phyloP scores from a whole-genome alignment of 2,888 invertebrate species.

The Drosophila dives region DNA sequence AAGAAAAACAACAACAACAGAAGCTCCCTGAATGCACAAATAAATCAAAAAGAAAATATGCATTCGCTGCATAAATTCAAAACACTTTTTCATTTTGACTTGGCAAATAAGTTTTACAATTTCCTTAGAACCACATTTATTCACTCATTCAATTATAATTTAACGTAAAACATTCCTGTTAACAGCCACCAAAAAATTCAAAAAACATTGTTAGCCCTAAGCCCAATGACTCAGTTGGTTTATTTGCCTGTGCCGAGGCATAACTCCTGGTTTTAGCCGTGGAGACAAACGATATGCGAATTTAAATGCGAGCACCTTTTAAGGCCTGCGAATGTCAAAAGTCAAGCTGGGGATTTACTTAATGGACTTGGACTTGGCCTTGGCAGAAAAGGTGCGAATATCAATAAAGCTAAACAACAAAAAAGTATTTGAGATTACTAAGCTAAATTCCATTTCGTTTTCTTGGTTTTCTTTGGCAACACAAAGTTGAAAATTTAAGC shows the following conservation, averaged over 20 bases:
- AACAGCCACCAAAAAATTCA: constrained; percentile 24
- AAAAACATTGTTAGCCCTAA: constrained; percentile 40
- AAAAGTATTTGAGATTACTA: not conserved
- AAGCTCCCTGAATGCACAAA: constrained; percentile 36
- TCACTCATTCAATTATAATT: constrained; percentile 25
- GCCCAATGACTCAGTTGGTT: constrained; percentile 21
- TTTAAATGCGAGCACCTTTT: constrained; percentile 41
- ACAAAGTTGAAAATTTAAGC: not conserved
- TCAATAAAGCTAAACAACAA: not conserved
- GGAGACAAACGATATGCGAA: constrained; percentile 48
- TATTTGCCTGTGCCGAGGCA: not conserved
- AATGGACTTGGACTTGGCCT: constrained; percentile 5
- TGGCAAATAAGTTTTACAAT: constrained; percentile 58
- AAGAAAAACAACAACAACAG: constrained; percentile 15
- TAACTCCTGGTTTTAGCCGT: constrained; percentile 9
- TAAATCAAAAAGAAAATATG: constrained; percentile 56
- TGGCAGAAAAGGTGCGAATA: constrained; percentile 11
- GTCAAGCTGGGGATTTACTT: constrained; percentile 37
- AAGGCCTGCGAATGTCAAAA: constrained; percentile 20
- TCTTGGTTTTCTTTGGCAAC: not conserved
- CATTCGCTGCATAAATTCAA: constrained; percentile 20
- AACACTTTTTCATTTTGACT: constrained; percentile 11
- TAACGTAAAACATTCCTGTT: not conserved
- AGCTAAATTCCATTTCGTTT: constrained; percentile 5
- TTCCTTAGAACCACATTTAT: constrained; percentile 5